Percentiles rank a stretch among this genome's conserved stretches.
phyloP scores from a whole-genome alignment of 2,113 vertebrate genomes.

The Syngnathus floridae region DNA sequence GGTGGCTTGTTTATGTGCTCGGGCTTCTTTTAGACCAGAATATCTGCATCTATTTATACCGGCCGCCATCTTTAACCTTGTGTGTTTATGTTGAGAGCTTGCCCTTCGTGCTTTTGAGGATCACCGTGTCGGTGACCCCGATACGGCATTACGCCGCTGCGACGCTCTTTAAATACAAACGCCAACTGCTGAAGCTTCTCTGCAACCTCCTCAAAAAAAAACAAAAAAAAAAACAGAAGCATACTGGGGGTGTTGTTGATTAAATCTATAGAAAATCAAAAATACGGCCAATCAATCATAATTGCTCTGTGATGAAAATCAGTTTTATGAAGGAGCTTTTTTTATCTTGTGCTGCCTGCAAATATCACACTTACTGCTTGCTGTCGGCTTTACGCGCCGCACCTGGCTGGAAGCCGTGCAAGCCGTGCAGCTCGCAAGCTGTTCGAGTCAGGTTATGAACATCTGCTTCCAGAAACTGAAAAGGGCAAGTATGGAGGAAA shows the following conservation, averaged over 20 bases:
- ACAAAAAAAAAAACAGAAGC: slow-evolving; percentile 17
- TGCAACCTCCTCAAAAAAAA: slow-evolving; percentile 34
- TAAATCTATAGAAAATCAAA: slow-evolving; percentile 25
- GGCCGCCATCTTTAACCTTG: slow-evolving; percentile 52
- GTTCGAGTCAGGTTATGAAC: slow-evolving; percentile 51
- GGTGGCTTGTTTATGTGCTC: slow-evolving; percentile 43
- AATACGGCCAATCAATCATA: neutral
- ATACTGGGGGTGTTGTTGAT: slow-evolving; percentile 27
- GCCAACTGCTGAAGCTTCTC: slow-evolving; percentile 54
- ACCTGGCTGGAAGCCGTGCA: slow-evolving; percentile 26
- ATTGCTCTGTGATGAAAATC: neutral
- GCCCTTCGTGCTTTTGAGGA: slow-evolving; percentile 58
- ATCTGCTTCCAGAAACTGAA: slow-evolving; percentile 55
- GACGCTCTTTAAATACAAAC: slow-evolving; percentile 65
- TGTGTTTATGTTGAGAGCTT: slow-evolving; percentile 60
- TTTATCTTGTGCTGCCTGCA: neutral
- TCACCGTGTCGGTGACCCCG: slow-evolving; percentile 63
- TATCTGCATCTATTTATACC: slow-evolving; percentile 53
- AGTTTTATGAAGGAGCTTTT: neutral
- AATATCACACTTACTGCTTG: slow-evolving; percentile 10
- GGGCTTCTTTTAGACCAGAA: slow-evolving; percentile 31
- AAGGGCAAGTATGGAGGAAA: slow-evolving; percentile 6
- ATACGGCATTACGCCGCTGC: slow-evolving; percentile 43
- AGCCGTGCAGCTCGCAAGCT: slow-evolving; percentile 33
- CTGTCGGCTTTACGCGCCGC: slow-evolving; percentile 11